phyloP scores from a whole-genome alignment of 2,797 vertebrate genomes.

The Mormyrus hasselquistii region DNA sequence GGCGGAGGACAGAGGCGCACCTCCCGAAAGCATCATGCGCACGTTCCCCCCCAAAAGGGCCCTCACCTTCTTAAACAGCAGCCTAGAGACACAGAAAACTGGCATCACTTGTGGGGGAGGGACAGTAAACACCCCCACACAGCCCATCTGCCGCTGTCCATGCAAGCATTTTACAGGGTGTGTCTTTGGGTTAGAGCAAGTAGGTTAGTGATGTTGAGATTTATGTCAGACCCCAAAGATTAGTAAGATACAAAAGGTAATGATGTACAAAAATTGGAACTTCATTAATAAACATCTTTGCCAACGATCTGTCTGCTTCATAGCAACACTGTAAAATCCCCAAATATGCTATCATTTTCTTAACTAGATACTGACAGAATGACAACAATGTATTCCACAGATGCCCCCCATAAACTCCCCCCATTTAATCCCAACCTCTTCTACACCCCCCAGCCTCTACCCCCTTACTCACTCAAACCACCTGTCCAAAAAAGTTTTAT shows the following conservation, averaged over 20 bases:
- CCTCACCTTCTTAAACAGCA: constrained; percentile 88
- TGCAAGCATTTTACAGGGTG: not conserved
- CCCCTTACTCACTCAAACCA: not conserved
- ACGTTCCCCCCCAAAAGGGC: constrained; percentile 83
- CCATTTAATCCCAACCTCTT: not conserved
- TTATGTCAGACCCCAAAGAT: not conserved
- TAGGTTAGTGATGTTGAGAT: not conserved
- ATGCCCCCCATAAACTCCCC: not conserved
- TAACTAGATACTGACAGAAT: not conserved
- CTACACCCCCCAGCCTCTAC: not conserved
- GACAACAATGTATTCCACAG: not conserved
- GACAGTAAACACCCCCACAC: not conserved
- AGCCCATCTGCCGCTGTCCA: not conserved
- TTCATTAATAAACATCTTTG: not conserved
- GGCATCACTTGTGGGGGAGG: not conserved
- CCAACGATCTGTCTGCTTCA: not conserved
- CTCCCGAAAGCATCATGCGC: constrained; percentile 93
- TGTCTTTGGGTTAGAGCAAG: not conserved
- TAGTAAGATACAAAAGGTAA: not conserved
- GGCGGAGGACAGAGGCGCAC: constrained; percentile 83
- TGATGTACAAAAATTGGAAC: not conserved
- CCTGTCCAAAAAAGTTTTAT: not conserved
- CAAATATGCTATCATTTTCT: not conserved
- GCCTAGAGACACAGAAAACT: constrained; percentile 49
- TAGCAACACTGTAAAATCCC: not conserved